phyloP scores from a whole-genome alignment of 2,888 invertebrate genomes.

The Mellilla xanthometata region DNA sequence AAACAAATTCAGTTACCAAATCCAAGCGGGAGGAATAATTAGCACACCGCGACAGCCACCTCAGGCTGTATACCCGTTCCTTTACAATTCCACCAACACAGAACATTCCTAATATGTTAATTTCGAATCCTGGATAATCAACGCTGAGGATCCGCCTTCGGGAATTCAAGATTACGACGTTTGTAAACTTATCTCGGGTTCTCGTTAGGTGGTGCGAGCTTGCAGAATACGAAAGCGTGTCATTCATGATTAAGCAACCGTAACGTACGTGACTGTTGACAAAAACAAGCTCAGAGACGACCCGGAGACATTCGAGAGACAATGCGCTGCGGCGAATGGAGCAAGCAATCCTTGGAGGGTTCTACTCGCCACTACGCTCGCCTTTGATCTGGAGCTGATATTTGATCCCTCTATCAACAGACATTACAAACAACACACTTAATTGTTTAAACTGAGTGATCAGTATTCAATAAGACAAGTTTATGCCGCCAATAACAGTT shows the following conservation, averaged over 20 bases:
- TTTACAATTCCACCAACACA: slow-evolving; percentile 24
- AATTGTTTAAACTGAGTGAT: too few relatives aligned
- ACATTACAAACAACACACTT: too few relatives aligned
- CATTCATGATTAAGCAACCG: slow-evolving; percentile 75
- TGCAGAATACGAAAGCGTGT: slow-evolving; percentile 76
- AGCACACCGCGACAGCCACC: slow-evolving; percentile 16
- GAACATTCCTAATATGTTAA: slow-evolving; percentile 70
- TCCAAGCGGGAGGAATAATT: slow-evolving; percentile 11
- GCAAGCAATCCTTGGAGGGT: neutral
- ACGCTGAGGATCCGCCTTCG: slow-evolving; percentile 66
- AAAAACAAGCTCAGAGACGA: slow-evolving; percentile 51
- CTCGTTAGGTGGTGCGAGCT: slow-evolving; percentile 71
- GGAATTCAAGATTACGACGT: slow-evolving; percentile 73
- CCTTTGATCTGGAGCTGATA: too few relatives aligned
- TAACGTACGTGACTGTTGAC: slow-evolving; percentile 67
- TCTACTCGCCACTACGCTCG: neutral
- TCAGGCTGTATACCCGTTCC: slow-evolving; percentile 11
- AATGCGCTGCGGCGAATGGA: slow-evolving; percentile 41
- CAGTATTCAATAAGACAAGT: too few relatives aligned
- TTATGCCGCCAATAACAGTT: too few relatives aligned
- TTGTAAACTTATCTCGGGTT: slow-evolving; percentile 77
- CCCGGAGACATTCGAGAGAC: slow-evolving; percentile 27
- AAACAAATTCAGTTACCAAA: slow-evolving; percentile 10
- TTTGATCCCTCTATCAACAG: too few relatives aligned
- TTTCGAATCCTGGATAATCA: slow-evolving; percentile 75